Base-by-base conservation (phyloP, 2,113 vertebrate genomes). In the Psettodes erumei region DNA sequence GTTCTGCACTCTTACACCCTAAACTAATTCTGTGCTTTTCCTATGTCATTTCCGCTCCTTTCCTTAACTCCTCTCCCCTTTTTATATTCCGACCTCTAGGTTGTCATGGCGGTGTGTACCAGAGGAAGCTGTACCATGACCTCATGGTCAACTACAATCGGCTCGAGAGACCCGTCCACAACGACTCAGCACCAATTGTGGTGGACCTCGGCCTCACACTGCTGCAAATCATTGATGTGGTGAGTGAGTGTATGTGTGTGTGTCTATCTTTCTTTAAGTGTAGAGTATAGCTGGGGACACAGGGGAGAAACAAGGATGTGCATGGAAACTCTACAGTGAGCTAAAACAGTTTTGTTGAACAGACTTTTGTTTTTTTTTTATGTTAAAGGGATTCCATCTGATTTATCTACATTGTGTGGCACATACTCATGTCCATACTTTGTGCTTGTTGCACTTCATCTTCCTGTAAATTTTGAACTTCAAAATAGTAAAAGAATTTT, bases 221-320 rank as follows among this genome's bases (percentile, higher is more conserved):
- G 85, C 92, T 96, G n/a, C 96, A 97, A 75, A 97, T 97, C 82
- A 96, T 96, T 35, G 96, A 97, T 0, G 95, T 97, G 94, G 96
- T 96, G 87, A 94, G 95, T 93, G 61, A 47, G 23, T 32, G 33
- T 12, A 7, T 40, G 5, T 77, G 10, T 72, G 30, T 63, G 30
- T 45, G 35, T 66, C 18, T 62, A n/a, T 62, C 9, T 42, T 11
- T 3, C 16, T 53, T 28, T 21, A 37, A 12, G 9, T 33, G 16
- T 43, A 27, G 4, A 28, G 32, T 6, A 27, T 25, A 50, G 23
- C 28, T 60, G 3, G 62, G 50, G 33, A 51, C 13, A 38, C 6
- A 25, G 8, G 3, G 6, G 55, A 75, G 37, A 23, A 25, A 27
- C 0, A 5, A 33, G 10, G 11, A 13, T 27, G 21, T 37, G 45